These are phyloP conservation scores for Drosophila buzzatii DNA, from an alignment of 2,888 invertebrate species.

Conservation along the genomic window DNA sequence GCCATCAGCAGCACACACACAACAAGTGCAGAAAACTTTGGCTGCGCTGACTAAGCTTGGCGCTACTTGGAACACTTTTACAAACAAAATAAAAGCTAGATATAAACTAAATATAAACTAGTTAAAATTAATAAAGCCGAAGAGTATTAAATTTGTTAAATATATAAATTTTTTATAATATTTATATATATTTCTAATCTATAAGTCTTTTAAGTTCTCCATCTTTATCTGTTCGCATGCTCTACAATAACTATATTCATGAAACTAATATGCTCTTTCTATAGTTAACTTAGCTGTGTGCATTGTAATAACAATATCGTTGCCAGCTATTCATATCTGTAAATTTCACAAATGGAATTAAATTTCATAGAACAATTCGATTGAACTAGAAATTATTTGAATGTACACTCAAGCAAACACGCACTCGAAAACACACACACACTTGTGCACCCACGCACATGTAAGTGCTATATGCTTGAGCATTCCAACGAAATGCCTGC, in stretches of 20 bases:
- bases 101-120: too few species aligned
- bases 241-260: too few species aligned
- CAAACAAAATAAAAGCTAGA: too few species aligned
- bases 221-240: too few species aligned
- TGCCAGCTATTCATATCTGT: background rate
- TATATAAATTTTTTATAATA: too few species aligned
- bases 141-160: too few species aligned
- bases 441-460: background rate
- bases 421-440: background rate
- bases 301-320: background rate
- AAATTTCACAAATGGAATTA: background rate
- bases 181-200: too few species aligned
- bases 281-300: too few species aligned
- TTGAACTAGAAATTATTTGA: background rate
- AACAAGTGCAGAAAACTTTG: background rate
- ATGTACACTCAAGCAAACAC: background rate
- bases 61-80: background rate
- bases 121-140: too few species aligned
- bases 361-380: background rate
- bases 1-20: constrained; percentile 12
- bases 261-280: too few species aligned
- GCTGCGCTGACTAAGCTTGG: background rate
- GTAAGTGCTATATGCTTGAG: background rate
- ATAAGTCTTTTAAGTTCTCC: background rate
- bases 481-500: background rate